Evolutionary conservation across 2,888 invertebrate species (phyloP), one percentile per base, ranked within the genome.

Genomic region (Drosophila crucigera): DNA sequence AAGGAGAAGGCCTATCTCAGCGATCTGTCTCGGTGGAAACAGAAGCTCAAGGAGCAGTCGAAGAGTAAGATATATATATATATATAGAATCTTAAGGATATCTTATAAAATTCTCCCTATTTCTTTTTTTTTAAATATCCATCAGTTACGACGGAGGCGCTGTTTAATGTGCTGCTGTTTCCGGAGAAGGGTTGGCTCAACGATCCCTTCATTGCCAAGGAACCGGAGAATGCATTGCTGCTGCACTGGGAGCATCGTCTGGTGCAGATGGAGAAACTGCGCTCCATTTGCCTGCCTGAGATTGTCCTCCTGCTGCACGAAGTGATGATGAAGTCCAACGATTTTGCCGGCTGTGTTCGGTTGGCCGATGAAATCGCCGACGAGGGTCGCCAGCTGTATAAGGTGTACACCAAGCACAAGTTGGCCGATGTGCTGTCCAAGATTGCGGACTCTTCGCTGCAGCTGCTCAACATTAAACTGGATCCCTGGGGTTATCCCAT

Each of bases 151-250:
- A 96, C 96, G 84, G 96, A 96, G 73, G 94, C 96, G 61, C 94
- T 99, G 10, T 97, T 97, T 93, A 98, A 98, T 93, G 96, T 98
- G 0, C 92, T 99, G 43, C 92, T 97, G 14, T 98, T 99, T 92
- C 97, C 98, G 4, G 97, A 97, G 83, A 97, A 96, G 33, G 98
- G 98, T 7, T 99, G 98, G 98, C 94, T 99, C 70, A 95, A 95
- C 53, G 98, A 98, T 92, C 94, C 95, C 22, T 94, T 93, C 78
- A 94, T 94, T 54, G 93, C 94, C 25, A 94, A 94, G 62, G 94
- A 94, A 71, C 94, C 94, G 0, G 82, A 87, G n/a, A 89, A 92
- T 53, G 82, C 94, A 92, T 94, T 94, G 59, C 93, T 92, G 52
- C 81, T 93, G 28, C 94, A 94, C 47, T 95, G 97, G 83, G 92